Percentiles rank a stretch among this genome's conserved stretches.
Evolutionary conservation across 1,140 invertebrate species (phyloP).

Genomic region (Liolophura sinensis): DNA sequence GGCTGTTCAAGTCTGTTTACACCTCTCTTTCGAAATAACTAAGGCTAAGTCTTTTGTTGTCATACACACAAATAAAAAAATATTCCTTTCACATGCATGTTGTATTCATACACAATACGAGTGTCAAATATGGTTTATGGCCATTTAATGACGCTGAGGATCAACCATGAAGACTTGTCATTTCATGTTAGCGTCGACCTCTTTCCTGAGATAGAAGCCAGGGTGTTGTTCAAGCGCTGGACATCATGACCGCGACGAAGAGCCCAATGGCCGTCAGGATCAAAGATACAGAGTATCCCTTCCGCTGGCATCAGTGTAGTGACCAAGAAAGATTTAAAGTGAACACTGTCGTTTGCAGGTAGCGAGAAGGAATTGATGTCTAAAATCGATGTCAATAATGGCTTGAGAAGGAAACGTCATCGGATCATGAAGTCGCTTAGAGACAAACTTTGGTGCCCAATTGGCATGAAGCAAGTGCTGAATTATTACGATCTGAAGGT

Average conservation of each 20-base stretch:
- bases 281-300: conserved; percentile 2
- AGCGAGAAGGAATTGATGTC: conserved; percentile 9
- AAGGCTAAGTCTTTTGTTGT: no score
- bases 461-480: conserved; percentile 6
- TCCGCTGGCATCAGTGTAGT: conserved; percentile 4
- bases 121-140: no score
- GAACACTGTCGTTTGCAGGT: conserved; percentile 8
- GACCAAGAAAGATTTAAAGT: conserved; percentile 9
- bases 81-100: no score
- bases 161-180: not conserved
- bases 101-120: no score
- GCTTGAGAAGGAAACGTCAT: conserved; percentile 7
- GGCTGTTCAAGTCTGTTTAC: no score
- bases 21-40: no score
- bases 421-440: conserved; percentile 11
- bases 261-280: not conserved
- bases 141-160: no score
- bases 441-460: conserved; percentile 3
- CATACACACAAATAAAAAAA: no score
- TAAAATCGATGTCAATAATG: conserved; percentile 5
- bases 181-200: conserved; percentile 7
- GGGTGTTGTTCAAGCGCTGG: conserved; percentile 1
- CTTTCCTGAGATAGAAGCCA: conserved; percentile 5
- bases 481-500: conserved; percentile 11
- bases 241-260: conserved; percentile 4